Evolutionary conservation across 1,140 invertebrate species (phyloP), one percentile per base, ranked within the genome.

Genomic region (Heliconius hermathena): DNA sequence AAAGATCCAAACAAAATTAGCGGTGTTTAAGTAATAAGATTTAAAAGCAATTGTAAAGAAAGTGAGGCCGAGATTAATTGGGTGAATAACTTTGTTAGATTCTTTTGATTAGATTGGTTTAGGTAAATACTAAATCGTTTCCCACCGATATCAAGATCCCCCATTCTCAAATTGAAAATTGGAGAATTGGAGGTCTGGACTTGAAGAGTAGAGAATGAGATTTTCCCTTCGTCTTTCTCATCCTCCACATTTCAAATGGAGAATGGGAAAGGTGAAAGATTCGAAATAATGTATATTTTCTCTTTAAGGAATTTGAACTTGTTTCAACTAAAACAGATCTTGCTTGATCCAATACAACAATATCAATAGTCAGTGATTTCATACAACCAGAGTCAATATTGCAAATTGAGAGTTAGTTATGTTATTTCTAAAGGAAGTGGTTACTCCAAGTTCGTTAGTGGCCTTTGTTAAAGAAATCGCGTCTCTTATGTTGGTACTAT

Each of bases 391-490:
- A 66, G 60, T 66, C 60, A 29, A 66, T 66, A 66, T 52, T 54
- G 76, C n/a, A 52, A 73, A 73, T 73, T 73, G 49, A n/a, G 73
- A 78, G 22, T 71, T 72, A 66, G 22, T 66, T 66, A 66, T 66
- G 60, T 26, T 66, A 66, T 29, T 66, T 66, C 60, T 29, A 74
- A 54, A 72, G 74, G 49, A 72, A 80, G 70, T 57, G 74, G 74
- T 72, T 74, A 76, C 33, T 38, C 70, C 22, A 36, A n/a, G 78
- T 80, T 80, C 78, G 78, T 80, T 80, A 80, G 78, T 36, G 74
- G 16, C 78, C 46, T 80, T 80, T 80, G 74, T 76, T 57, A 73
- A 20, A 46, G 74, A 18, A 77, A 77, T 71, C 16, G 52, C 57
- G 18, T 57, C 54, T 36, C 73, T 54, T 22, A 60, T 60, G 9